Base-by-base conservation (phyloP, 2,113 vertebrate species). In the Puffinus mauretanicus region DNA sequence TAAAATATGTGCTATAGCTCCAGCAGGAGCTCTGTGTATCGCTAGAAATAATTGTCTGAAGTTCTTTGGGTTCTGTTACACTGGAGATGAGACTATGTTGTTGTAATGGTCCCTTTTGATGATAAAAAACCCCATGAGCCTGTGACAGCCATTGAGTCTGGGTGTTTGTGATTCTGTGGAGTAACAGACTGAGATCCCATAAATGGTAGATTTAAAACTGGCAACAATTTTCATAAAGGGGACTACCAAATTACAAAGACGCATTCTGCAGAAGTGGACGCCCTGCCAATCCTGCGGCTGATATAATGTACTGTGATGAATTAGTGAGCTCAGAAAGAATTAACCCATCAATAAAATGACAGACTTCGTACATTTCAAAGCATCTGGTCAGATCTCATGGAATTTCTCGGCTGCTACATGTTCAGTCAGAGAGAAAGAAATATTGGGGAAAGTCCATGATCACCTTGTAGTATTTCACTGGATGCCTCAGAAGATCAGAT, bases 301-400 rank as follows among this genome's bases (percentile, higher is more conserved):
- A 79, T 91, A 83, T 34, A 91, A 83, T 34, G 34, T 71, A 44
- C 73, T 3, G 27, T 72, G 84, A 93, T 82, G 71, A 95, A 86
- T 90, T 93, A 88, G 34, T 1, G 0, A 84, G 64, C 87, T 90
- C 75, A 72, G 83, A 88, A 94, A 93, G 81, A 95, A 91, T 65
- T 55, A 95, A 82, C 40, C 34, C 77, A 49, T 76, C 71, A 84
- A 36, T 83, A 81, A 96, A 95, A 81, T 46, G 25, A 95, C 57
- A 96, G 72, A 64, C n/a, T 66, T 71, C 38, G 30, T 93, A n/a
- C 36, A 77, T 88, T 91, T 93, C 76, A 91, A 96, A 90, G 80
- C 69, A 38, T 80, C 70, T 87, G 72, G 27, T 78, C 71, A 90
- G 61, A 93, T 77, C 64, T 95, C 18, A 42, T 44, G 54, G 82